A percentile compares a stretch with the other conserved stretches of the same genome.
Conservation (phyloP, 2,797 vertebrate species). For the Chanos chanos region DNA sequence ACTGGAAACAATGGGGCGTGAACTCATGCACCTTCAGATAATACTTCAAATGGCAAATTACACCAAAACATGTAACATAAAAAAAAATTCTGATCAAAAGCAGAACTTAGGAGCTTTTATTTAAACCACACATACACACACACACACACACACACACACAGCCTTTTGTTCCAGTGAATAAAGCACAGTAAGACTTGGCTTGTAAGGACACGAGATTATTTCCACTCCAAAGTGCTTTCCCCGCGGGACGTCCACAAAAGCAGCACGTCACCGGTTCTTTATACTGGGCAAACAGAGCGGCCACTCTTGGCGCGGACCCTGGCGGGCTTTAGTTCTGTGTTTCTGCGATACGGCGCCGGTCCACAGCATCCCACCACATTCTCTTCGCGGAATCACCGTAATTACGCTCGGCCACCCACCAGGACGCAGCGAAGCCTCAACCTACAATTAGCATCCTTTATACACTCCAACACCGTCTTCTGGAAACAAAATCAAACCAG, state of each 20-base stretch:
- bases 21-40: not conserved
- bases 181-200: slow-evolving; percentile 48
- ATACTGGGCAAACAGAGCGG: slow-evolving; percentile 3
- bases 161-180: slow-evolving; percentile 53
- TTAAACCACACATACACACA: slow-evolving; percentile 33
- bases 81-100: slow-evolving; percentile 19
- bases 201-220: slow-evolving; percentile 61
- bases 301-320: not conserved
- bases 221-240: slow-evolving; percentile 55
- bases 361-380: too few species aligned
- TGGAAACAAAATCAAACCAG: not conserved
- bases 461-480: not conserved
- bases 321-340: not conserved
- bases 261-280: slow-evolving; percentile 6
- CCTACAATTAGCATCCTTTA: not conserved
- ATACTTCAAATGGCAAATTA: slow-evolving; percentile 41
- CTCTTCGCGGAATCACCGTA: slow-evolving; percentile 18
- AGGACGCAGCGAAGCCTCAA: not conserved
- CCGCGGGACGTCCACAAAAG: slow-evolving; percentile 50
- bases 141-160: slow-evolving; percentile 40
- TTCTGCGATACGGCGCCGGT: not conserved
- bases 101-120: slow-evolving; percentile 24
- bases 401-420: slow-evolving; percentile 8
- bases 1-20: slow-evolving; percentile 15
- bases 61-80: slow-evolving; percentile 30